phyloP scores from a whole-genome alignment of 2,888 invertebrate species.

The Cheilosia grossa region DNA sequence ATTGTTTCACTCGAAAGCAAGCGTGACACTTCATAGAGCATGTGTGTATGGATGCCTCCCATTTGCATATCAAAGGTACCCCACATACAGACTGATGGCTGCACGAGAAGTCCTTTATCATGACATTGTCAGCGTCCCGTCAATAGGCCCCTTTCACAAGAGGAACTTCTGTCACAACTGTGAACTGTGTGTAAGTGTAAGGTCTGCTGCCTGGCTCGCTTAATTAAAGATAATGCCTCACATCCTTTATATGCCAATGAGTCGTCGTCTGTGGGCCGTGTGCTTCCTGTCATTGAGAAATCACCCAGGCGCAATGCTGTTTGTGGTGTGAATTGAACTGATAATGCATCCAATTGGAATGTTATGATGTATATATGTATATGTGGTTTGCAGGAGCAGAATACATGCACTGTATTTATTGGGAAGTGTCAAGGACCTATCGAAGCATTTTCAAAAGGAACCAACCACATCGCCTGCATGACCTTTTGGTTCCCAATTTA shows the following conservation, averaged over 20 bases:
- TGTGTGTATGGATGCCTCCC: slow-evolving; percentile 14
- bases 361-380: slow-evolving; percentile 3
- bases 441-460: too few species aligned
- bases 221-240: slow-evolving; percentile 57
- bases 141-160: slow-evolving; percentile 59
- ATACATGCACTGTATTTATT: slow-evolving; percentile 11
- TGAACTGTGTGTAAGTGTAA: neutral
- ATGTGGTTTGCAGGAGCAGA: neutral
- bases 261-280: neutral
- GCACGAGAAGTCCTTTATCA: slow-evolving; percentile 54
- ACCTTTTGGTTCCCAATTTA: neutral
- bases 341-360: slow-evolving; percentile 16
- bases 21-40: slow-evolving; percentile 59
- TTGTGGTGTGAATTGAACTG: slow-evolving; percentile 5
- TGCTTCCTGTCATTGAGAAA: slow-evolving; percentile 16
- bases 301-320: neutral
- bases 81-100: neutral
- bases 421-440: slow-evolving; percentile 27
- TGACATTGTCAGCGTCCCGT: slow-evolving; percentile 70
- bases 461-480: too few species aligned
- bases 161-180: slow-evolving; percentile 50
- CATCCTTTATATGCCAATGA: slow-evolving; percentile 21
- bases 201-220: slow-evolving; percentile 21
- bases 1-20: slow-evolving; percentile 45
- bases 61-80: slow-evolving; percentile 58